Percentiles rank a stretch among this genome's conserved stretches.
Evolutionary conservation across 2,797 vertebrate species (phyloP).

Genomic region (Melanotaenia maccullochi): DNA sequence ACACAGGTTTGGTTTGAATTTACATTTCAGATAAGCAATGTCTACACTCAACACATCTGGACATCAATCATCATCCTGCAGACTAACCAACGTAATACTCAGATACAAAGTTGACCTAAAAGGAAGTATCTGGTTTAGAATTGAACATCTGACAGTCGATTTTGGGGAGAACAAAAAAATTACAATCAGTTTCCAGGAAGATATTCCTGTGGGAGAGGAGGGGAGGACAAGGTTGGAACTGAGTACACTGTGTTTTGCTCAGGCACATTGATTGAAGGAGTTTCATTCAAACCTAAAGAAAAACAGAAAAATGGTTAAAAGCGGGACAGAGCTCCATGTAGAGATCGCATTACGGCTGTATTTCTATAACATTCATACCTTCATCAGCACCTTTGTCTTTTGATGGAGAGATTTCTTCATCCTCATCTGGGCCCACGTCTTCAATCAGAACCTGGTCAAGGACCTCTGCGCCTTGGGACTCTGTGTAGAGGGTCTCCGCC

Average conservation of each 20-base stretch:
- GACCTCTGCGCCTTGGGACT: slow-evolving; percentile 36
- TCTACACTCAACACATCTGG: slow-evolving; percentile 18
- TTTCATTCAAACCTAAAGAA: slow-evolving; percentile 77
- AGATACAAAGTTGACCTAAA: slow-evolving; percentile 20
- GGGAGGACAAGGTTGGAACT: slow-evolving; percentile 56
- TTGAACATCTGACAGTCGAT: slow-evolving; percentile 21
- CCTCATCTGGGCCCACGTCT: slow-evolving; percentile 75
- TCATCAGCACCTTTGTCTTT: slow-evolving; percentile 42
- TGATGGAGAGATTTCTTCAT: slow-evolving; percentile 41
- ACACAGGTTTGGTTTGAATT: slow-evolving; percentile 55
- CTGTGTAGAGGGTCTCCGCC: slow-evolving; percentile 43
- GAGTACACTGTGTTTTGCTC: slow-evolving; percentile 69
- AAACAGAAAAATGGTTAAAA: slow-evolving; percentile 3
- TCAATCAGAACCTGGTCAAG: slow-evolving; percentile 73
- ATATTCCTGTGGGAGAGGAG: slow-evolving; percentile 65
- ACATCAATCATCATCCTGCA: slow-evolving; percentile 17
- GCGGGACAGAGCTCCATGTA: not conserved
- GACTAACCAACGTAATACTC: slow-evolving; percentile 26
- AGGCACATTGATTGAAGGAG: slow-evolving; percentile 39
- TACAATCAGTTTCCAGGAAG: slow-evolving; percentile 63
- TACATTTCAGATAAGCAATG: slow-evolving; percentile 43
- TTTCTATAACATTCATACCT: slow-evolving; percentile 63
- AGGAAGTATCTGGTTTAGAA: slow-evolving; percentile 10
- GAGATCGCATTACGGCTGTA: not conserved
- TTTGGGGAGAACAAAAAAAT: slow-evolving; percentile 47